Percentiles rank a stretch among this genome's conserved stretches.
phyloP scores from a whole-genome alignment of 2,113 vertebrate genomes.

The Strigops habroptila region DNA sequence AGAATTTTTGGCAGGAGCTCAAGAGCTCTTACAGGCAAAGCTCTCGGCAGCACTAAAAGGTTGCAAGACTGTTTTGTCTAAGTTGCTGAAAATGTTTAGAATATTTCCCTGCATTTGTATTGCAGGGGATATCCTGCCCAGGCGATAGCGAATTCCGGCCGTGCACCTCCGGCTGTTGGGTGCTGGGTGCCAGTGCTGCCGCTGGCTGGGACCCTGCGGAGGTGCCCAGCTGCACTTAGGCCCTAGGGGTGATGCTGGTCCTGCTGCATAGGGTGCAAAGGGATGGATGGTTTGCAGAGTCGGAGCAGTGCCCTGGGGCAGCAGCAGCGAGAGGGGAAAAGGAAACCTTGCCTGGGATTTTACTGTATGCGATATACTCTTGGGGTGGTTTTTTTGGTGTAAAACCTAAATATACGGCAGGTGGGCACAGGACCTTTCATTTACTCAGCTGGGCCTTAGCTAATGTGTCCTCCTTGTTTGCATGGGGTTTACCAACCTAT shows the following conservation, averaged over 20 bases:
- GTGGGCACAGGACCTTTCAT: background rate
- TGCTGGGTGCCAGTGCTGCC: rapidly evolving
- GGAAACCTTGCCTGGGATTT: background rate
- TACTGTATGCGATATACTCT: background rate
- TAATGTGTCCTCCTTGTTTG: rapidly evolving
- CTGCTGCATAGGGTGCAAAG: background rate
- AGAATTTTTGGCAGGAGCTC: conserved; percentile 63
- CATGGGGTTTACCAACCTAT: background rate
- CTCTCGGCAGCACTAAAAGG: conserved; percentile 49
- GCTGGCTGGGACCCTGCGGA: background rate
- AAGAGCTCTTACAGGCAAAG: conserved; percentile 61
- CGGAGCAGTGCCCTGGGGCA: background rate
- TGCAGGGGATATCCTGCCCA: conserved; percentile 2
- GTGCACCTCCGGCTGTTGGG: background rate
- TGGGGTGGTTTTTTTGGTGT: background rate
- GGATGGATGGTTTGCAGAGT: background rate
- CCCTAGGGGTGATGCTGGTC: background rate
- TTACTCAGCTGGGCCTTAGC: background rate
- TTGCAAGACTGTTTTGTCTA: conserved; percentile 78
- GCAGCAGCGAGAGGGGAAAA: background rate
- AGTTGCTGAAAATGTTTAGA: conserved; percentile 61
- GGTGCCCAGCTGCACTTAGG: background rate
- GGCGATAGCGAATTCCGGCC: background rate
- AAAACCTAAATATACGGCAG: background rate
- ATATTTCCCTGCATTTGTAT: conserved; percentile 21